Evolutionary conservation across 2,113 vertebrate species (phyloP).

Genomic region (Peromyscus californicus): DNA sequence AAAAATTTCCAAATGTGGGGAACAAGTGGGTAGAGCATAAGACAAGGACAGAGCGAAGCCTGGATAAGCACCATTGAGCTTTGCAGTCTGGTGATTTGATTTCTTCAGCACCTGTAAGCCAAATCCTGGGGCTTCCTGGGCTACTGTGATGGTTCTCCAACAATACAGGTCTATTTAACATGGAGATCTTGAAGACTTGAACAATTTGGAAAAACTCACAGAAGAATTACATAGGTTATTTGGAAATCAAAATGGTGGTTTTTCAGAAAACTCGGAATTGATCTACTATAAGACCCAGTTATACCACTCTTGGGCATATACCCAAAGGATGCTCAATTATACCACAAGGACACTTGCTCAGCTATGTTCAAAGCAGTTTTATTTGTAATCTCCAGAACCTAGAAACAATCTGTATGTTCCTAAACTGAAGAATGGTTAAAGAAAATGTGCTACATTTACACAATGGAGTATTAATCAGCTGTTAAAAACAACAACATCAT

Average conservation of each 20-base stretch:
- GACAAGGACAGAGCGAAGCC: neutral
- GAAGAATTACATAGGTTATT: neutral
- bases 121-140: too few relatives aligned
- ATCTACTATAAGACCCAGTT: neutral
- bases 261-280: neutral
- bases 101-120: neutral
- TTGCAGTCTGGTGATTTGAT: neutral
- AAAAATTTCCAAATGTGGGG: neutral
- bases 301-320: neutral
- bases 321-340: neutral
- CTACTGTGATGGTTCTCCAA: neutral
- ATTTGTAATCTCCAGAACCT: neutral
- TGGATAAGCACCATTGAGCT: accelerated
- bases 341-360: neutral
- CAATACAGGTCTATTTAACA: neutral
- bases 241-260: neutral
- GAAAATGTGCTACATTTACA: neutral
- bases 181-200: neutral
- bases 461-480: neutral
- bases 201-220: neutral
- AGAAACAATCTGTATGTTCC: neutral
- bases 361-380: neutral
- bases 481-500: neutral
- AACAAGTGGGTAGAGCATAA: too few relatives aligned
- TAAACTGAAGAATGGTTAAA: neutral